Percentiles rank a stretch among this genome's conserved stretches.
phyloP scores from a whole-genome alignment of 1,140 invertebrate species.

The Lithobius niger region DNA sequence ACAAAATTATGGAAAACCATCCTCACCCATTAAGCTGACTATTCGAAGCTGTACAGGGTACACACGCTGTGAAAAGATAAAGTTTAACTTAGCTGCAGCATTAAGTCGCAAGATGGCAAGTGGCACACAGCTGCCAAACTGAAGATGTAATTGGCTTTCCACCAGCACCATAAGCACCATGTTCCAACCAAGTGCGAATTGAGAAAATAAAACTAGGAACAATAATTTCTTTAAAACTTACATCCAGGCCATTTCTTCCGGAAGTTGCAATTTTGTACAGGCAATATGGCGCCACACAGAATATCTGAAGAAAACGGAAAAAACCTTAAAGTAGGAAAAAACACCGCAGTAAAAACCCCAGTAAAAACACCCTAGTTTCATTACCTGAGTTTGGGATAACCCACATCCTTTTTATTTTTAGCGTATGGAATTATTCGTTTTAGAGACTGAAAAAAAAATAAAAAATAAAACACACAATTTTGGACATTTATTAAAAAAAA shows the following conservation, averaged over 20 bases:
- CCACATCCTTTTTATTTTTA: conserved; percentile 28
- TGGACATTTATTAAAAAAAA: too few relatives aligned
- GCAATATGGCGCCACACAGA: conserved; percentile 34
- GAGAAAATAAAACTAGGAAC: conserved; percentile 4
- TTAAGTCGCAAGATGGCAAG: too few relatives aligned
- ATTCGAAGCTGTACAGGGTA: too few relatives aligned
- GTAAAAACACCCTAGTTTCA: conserved; percentile 2
- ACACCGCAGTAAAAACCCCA: neutral
- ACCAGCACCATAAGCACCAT: too few relatives aligned
- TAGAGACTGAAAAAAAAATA: conserved; percentile 26
- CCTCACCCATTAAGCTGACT: too few relatives aligned
- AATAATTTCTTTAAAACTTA: conserved; percentile 19
- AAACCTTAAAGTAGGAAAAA: too few relatives aligned
- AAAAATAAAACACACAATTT: conserved; percentile 4
- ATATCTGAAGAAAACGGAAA: conserved; percentile 29
- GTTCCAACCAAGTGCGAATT: too few relatives aligned
- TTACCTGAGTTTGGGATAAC: conserved; percentile 30
- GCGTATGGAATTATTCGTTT: conserved; percentile 33
- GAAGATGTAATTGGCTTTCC: too few relatives aligned
- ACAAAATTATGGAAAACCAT: too few relatives aligned
- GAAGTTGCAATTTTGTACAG: conserved; percentile 32
- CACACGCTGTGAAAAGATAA: too few relatives aligned
- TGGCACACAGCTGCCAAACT: too few relatives aligned
- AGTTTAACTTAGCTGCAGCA: too few relatives aligned
- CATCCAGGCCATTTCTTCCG: conserved; percentile 33